Percentiles rank a stretch among this genome's conserved stretches.
Evolutionary conservation across 37 sponge, comb jelly and placozoan species (phyloP).

Genomic region (Hormiphora californensis): DNA sequence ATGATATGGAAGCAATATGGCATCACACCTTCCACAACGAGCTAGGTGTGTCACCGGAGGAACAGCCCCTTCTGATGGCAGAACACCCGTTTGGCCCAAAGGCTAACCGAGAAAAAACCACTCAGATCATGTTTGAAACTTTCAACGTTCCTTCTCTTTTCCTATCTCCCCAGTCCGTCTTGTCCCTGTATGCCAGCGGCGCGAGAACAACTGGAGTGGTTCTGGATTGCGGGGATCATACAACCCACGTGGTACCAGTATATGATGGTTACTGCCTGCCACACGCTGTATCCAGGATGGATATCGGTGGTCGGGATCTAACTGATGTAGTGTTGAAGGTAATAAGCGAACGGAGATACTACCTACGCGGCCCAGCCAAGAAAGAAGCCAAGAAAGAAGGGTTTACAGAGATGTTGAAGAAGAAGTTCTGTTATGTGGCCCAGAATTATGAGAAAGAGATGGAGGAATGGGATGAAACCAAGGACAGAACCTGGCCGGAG

Average conservation of each 20-base stretch:
- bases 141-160: constrained; percentile 48
- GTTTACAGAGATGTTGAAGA: too few relatives aligned
- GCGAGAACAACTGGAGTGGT: constrained; percentile 99
- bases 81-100: constrained; percentile 10
- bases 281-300: constrained; percentile 89
- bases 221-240: constrained; percentile 97
- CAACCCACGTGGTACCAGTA: constrained; percentile 98
- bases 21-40: constrained; percentile 53
- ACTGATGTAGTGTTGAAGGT: constrained; percentile 95
- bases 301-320: constrained; percentile 96
- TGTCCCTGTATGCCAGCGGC: not conserved
- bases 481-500: too few relatives aligned
- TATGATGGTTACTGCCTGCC: constrained; percentile 96
- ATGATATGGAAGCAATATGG: constrained; percentile 37
- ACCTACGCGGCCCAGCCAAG: constrained; percentile 93
- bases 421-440: constrained; percentile 4
- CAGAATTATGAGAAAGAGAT: not conserved
- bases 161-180: too few relatives aligned
- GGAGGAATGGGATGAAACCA: not conserved
- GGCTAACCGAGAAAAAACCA: constrained; percentile 14
- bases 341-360: constrained; percentile 81
- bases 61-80: not conserved
- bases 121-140: constrained; percentile 46
- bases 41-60: not conserved
- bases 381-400: constrained; percentile 94